Evolutionary conservation across 53 echinoderm and acorn worm genomes (phyloP), one percentile per base, ranked within the genome.

Genomic region (Paracentrotus lividus): DNA sequence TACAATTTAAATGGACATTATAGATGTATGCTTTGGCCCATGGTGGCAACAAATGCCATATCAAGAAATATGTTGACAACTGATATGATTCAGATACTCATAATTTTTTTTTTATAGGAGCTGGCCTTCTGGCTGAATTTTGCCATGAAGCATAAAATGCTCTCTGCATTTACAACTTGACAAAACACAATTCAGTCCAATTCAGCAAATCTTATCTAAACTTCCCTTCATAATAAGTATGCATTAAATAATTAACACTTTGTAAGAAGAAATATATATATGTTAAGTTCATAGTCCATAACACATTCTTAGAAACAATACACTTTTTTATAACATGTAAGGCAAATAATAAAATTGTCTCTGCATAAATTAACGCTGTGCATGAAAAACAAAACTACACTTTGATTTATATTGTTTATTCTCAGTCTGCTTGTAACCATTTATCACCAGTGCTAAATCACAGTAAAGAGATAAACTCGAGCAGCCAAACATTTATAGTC

Each of bases 1-100:
- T 49, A 1, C 44, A 81, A 81, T 81, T 81, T 27, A 81, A 77
- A 81, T 81, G 81, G 81, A 81, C 81, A 81, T 81, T 45, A 81
- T 42, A 47, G n/a, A 81, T 45, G 44, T 45, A 18, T 45, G n/a
- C 45, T 81, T 26, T 81, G 49, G 81, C 81, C 81, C 81, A 45
- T 81, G 45, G 20, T 40, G 21, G 72, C 12, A 5, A 72, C 36
- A 72, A 40, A 72, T 72, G 72, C 40, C 72, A 72, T 18, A 72
- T 27, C 36, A 36, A 40, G 72, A 10, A n/a, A 72, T 72, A 72
- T 72, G 15, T 32, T 72, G 72, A 72, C 72, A 72, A 38, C 14
- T 72, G 72, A 72, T 40, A 18, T 38, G 32, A 38, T 72, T 21
- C 72, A 72, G 72, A 36, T 36, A 72, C 8, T 21, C 40, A 72